Percentiles rank a stretch among this genome's conserved stretches.
phyloP scores from a whole-genome alignment of 2,113 vertebrate species.

The Elephas maximus region DNA sequence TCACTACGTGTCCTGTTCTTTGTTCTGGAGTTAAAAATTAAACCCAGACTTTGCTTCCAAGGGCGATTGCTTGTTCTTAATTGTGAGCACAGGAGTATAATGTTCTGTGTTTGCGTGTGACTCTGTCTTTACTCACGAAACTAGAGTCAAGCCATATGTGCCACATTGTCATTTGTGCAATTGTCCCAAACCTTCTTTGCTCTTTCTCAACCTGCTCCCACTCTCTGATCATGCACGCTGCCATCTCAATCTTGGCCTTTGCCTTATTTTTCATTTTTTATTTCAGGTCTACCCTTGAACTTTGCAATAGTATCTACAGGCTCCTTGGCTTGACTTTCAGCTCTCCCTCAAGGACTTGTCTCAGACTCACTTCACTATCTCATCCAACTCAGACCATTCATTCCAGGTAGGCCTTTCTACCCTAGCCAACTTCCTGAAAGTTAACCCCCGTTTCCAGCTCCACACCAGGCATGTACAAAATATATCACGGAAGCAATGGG shows the following conservation, averaged over 20 bases:
- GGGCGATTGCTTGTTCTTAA: neutral
- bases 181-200: neutral
- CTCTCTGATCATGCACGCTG: neutral
- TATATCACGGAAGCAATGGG: accelerated
- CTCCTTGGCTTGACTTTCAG: neutral
- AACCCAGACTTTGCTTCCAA: neutral
- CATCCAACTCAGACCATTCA: neutral
- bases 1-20: neutral
- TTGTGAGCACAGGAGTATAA: neutral
- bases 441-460: neutral
- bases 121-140: neutral
- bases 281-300: neutral
- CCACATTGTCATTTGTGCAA: neutral
- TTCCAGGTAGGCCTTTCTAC: too few relatives aligned
- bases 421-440: neutral
- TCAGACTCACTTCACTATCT: neutral
- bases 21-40: neutral
- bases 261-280: neutral
- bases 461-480: accelerated
- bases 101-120: neutral
- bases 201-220: neutral
- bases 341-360: neutral
- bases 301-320: neutral
- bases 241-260: neutral
- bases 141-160: neutral